Evolutionary conservation across 2,113 vertebrate species (phyloP).

Genomic region (Anhinga anhinga): DNA sequence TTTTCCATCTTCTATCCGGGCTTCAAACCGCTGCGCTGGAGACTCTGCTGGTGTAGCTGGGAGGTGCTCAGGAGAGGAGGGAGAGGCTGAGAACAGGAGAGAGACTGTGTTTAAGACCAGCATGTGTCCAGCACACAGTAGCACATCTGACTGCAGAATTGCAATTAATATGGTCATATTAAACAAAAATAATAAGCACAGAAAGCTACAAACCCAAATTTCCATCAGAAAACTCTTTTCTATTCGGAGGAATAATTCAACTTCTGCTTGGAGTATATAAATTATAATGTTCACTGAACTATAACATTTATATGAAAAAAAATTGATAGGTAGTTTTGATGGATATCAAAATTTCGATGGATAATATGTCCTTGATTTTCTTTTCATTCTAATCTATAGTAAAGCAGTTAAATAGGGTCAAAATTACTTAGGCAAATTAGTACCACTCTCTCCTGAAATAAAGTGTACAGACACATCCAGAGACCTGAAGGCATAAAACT

Average conservation of each 20-base stretch:
- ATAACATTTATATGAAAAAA: background rate
- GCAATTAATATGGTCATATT: background rate
- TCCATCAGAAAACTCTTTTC: background rate
- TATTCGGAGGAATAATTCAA: background rate
- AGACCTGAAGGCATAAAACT: background rate
- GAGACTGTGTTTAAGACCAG: background rate
- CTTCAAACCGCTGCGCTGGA: slow-evolving; percentile 91
- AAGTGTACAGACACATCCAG: background rate
- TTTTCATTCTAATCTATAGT: background rate
- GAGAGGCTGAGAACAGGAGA: slow-evolving; percentile 80
- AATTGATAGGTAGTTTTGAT: background rate
- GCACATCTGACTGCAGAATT: background rate
- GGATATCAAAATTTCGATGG: background rate
- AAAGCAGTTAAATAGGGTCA: background rate
- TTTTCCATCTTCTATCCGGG: slow-evolving; percentile 96
- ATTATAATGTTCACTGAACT: background rate
- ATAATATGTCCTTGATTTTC: background rate
- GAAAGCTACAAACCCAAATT: background rate
- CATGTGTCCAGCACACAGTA: background rate
- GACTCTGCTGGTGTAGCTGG: slow-evolving; percentile 87
- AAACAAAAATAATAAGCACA: background rate
- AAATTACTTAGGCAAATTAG: background rate
- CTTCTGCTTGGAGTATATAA: background rate
- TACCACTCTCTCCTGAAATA: background rate
- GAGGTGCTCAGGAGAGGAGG: slow-evolving; percentile 91